These are phyloP conservation scores for Carposina sasakii DNA, from an alignment of 1,140 invertebrate genomes.

Conservation along the genomic window DNA sequence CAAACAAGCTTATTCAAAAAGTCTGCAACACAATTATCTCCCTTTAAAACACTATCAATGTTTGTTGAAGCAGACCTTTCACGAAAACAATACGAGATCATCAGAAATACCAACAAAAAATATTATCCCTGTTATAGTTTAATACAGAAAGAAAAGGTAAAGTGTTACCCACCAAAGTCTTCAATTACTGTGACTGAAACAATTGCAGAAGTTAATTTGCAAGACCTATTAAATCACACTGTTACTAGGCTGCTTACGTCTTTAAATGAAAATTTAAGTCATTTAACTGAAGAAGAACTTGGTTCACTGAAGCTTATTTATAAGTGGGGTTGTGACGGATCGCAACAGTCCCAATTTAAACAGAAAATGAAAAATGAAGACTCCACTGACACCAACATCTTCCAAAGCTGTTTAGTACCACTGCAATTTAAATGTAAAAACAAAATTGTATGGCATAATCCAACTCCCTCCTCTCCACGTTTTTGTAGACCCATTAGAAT, in stretches of 20 bases:
- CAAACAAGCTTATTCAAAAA: not conserved
- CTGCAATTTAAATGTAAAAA: constrained; percentile 1
- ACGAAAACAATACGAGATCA: not conserved
- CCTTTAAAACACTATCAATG: not conserved
- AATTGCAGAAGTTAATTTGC: constrained; percentile 31
- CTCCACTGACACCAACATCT: not conserved
- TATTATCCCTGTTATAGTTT: not conserved
- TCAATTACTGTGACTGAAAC: constrained; percentile 29
- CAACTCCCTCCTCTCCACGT: constrained; percentile 17
- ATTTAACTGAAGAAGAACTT: constrained; percentile 19
- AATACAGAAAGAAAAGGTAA: constrained; percentile 17
- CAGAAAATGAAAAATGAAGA: not conserved
- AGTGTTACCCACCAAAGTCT: constrained; percentile 30
- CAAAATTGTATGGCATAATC: constrained; percentile 22
- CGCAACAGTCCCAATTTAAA: constrained; percentile 3
- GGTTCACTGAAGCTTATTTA: constrained; percentile 19
- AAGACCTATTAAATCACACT: constrained; percentile 35
- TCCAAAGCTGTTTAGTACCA: not conserved
- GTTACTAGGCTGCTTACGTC: constrained; percentile 21
- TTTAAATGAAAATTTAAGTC: constrained; percentile 27
- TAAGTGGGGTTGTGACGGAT: constrained; percentile 7
- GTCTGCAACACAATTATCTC: not conserved
- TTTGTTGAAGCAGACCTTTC: constrained; percentile 1
- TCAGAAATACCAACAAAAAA: not conserved
- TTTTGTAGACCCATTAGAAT: constrained; percentile 27